A percentile compares a stretch with the other conserved stretches of the same genome.
These are phyloP conservation scores for Drosophila orena DNA, from an alignment of 1,140 invertebrate species.

Conservation along the genomic window DNA sequence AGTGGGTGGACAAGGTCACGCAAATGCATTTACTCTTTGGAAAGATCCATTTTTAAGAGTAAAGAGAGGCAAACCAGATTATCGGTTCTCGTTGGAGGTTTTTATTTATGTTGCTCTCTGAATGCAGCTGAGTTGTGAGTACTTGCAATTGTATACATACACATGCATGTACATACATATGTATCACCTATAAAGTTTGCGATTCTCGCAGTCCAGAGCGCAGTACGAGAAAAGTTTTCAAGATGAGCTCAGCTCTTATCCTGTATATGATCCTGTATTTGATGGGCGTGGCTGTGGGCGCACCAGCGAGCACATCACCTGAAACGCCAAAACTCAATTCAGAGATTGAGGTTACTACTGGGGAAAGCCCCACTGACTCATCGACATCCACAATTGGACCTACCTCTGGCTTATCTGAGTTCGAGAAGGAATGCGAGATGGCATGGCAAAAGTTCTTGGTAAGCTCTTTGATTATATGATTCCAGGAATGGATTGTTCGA, in stretches of 20 bases:
- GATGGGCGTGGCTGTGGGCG: slow-evolving; percentile 1
- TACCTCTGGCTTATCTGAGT: neutral
- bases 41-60: neutral
- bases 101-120: neutral
- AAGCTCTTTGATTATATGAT: slow-evolving; percentile 2
- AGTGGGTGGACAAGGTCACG: neutral
- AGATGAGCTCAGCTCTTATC: slow-evolving; percentile 14
- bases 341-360: neutral
- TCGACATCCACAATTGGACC: neutral
- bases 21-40: neutral
- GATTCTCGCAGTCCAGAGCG: neutral
- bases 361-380: neutral
- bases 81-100: neutral
- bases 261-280: slow-evolving; percentile 1
- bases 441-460: slow-evolving; percentile 32
- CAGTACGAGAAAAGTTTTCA: slow-evolving; percentile 15
- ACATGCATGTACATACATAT: neutral
- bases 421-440: neutral
- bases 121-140: neutral
- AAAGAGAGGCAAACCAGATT: neutral
- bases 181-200: slow-evolving; percentile 1
- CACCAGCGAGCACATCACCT: neutral
- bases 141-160: neutral
- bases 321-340: neutral
- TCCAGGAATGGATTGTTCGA: neutral